Evolutionary conservation across 2,113 vertebrate genomes (phyloP).

Genomic region (Todiramphus chloris): DNA sequence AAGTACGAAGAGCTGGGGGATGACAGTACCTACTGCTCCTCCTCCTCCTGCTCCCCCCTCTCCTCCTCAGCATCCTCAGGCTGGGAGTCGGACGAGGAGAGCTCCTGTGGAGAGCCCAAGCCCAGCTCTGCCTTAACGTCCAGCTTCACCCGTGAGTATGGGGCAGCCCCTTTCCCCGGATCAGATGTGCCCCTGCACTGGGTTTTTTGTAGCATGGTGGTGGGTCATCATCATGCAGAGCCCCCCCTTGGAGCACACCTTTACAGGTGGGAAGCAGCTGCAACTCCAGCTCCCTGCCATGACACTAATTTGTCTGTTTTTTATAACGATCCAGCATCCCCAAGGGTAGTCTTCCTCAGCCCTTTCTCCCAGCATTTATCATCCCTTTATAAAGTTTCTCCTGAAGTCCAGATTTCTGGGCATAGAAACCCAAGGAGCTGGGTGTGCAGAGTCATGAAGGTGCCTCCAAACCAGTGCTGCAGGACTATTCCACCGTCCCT

Average conservation of each 20-base stretch:
- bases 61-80: slow-evolving; percentile 81
- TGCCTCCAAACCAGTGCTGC: not conserved
- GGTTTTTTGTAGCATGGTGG: not conserved
- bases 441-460: not conserved
- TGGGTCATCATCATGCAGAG: not conserved
- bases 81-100: slow-evolving; percentile 90
- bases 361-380: not conserved
- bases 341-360: not conserved
- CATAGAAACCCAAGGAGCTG: not conserved
- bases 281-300: not conserved
- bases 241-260: not conserved
- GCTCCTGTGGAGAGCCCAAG: slow-evolving; percentile 79
- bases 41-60: slow-evolving; percentile 84
- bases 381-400: not conserved
- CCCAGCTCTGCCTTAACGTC: slow-evolving; percentile 75
- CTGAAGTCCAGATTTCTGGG: not conserved
- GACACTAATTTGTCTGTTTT: not conserved
- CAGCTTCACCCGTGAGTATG: slow-evolving; percentile 86
- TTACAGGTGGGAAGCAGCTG: not conserved
- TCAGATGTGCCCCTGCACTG: fast-evolving
- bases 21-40: slow-evolving; percentile 87
- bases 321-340: not conserved
- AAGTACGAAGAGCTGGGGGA: slow-evolving; percentile 94
- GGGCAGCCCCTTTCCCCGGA: not conserved
- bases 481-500: not conserved